Evolutionary conservation across 2,797 vertebrate species (phyloP).

Genomic region (Silurus aristotelis): DNA sequence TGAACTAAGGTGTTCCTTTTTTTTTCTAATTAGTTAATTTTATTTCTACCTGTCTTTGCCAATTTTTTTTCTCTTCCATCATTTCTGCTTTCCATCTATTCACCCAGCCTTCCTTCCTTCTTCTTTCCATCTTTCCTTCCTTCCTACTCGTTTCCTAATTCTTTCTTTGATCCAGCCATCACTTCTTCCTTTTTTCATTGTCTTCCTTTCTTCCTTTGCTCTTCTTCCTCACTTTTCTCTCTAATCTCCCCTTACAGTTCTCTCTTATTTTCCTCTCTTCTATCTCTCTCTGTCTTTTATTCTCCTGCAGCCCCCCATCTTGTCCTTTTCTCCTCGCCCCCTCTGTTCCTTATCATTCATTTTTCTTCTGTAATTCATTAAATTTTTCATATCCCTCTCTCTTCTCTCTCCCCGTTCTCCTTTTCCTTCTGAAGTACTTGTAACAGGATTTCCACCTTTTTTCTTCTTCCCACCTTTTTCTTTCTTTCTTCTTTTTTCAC

Average conservation of each 20-base stretch:
- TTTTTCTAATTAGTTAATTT: background rate
- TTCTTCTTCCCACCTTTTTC: background rate
- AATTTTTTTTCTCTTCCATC: background rate
- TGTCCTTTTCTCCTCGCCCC: no score
- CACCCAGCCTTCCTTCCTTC: background rate
- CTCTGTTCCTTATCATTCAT: no score
- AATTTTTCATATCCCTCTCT: background rate
- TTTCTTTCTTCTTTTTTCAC: no score
- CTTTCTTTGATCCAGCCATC: background rate
- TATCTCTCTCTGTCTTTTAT: background rate
- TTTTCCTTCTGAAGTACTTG: no score
- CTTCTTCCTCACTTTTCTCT: no score
- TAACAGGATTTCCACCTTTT: background rate
- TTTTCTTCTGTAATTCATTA: background rate
- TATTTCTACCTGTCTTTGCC: background rate
- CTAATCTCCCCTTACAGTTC: no score
- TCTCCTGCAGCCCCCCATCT: no score
- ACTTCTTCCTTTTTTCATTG: background rate
- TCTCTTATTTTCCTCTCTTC: background rate
- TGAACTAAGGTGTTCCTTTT: no score
- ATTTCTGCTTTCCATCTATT: background rate
- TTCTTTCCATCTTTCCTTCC: background rate
- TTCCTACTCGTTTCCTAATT: background rate
- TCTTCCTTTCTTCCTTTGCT: constrained; percentile 17
- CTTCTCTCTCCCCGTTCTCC: background rate